phyloP scores from a whole-genome alignment of 2,797 vertebrate genomes.

The Silurus lanzhouensis region DNA sequence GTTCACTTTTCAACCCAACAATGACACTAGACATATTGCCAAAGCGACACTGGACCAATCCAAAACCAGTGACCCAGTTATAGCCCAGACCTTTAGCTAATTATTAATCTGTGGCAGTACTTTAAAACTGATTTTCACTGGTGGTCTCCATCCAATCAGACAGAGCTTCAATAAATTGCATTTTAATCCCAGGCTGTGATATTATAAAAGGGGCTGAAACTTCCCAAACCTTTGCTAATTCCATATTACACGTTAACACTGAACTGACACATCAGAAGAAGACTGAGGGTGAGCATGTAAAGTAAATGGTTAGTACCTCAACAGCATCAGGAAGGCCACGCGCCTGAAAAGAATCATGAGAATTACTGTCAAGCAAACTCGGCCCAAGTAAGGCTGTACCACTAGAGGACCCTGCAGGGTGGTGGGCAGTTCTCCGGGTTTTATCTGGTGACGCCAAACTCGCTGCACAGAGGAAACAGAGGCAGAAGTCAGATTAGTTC shows the following conservation, averaged over 20 bases:
- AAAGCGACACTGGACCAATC: neutral
- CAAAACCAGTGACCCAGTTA: neutral
- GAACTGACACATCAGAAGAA: neutral
- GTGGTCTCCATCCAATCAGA: neutral
- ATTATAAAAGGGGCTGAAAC: neutral
- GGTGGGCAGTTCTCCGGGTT: conserved; percentile 82
- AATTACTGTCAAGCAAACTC: conserved; percentile 94
- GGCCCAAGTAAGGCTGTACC: conserved; percentile 90
- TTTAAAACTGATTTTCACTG: neutral
- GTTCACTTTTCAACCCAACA: neutral
- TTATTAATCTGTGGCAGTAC: neutral
- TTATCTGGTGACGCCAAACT: conserved; percentile 98
- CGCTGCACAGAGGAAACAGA: conserved; percentile 70
- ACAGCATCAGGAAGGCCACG: conserved; percentile 91
- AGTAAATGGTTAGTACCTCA: conserved; percentile 75
- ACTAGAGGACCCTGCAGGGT: conserved; percentile 80
- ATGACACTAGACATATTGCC: neutral
- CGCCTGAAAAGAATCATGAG: conserved; percentile 94
- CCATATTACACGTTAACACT: neutral
- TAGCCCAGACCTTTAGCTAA: neutral
- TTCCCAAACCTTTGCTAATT: neutral
- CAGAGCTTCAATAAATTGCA: neutral
- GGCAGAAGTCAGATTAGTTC: conserved; percentile 13
- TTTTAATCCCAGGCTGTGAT: neutral
- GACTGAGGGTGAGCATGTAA: neutral